Conservation (phyloP, 2,113 vertebrate species). For the Podiceps cristatus region DNA sequence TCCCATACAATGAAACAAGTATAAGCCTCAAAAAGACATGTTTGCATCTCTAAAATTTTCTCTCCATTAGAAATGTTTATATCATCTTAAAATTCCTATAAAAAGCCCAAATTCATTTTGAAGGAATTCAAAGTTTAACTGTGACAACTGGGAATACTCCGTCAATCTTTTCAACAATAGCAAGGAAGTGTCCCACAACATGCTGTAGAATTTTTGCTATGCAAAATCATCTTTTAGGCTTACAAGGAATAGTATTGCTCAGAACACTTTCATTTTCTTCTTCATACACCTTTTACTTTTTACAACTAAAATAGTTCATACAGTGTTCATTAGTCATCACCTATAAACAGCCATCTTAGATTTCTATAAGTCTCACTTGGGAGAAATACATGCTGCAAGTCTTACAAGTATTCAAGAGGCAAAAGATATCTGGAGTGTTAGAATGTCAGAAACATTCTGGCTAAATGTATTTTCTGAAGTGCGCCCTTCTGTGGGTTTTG, state of each 20-base stretch:
- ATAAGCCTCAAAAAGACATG: not conserved
- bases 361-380: not conserved
- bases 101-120: not conserved
- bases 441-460: not conserved
- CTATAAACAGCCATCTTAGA: not conserved
- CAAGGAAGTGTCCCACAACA: not conserved
- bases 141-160: not conserved
- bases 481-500: not conserved
- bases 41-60: not conserved
- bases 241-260: not conserved
- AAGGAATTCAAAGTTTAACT: not conserved
- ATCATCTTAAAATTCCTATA: not conserved
- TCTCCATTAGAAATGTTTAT: not conserved
- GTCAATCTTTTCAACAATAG: not conserved
- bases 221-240: not conserved
- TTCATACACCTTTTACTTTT: not conserved
- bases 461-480: not conserved
- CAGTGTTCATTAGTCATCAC: not conserved
- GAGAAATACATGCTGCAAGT: not conserved
- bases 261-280: not conserved
- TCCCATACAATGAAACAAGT: not conserved
- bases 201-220: not conserved
- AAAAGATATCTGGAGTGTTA: not conserved
- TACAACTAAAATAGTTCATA: not conserved
- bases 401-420: not conserved